Evolutionary conservation across 2,888 invertebrate genomes (phyloP).

Genomic region (Hypercompe scribonia): DNA sequence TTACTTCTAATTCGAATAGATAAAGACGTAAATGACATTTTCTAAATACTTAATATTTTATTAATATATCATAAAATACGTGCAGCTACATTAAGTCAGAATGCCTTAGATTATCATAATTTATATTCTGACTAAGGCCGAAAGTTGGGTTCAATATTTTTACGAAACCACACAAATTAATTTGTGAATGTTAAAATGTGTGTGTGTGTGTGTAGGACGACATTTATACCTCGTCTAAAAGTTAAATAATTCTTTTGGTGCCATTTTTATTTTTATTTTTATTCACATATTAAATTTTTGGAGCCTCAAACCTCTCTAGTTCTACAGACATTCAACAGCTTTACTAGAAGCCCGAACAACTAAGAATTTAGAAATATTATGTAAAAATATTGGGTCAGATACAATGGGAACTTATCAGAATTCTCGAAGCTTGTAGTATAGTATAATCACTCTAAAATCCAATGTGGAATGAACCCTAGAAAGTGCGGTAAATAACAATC

Average conservation of each 20-base stretch:
- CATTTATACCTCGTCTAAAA: no score
- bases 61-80: not conserved
- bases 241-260: no score
- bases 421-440: not conserved
- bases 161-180: not conserved
- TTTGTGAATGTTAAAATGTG: not conserved
- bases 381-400: not conserved
- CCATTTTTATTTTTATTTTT: no score
- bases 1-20: constrained; percentile 1
- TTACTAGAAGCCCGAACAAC: no score
- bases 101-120: not conserved
- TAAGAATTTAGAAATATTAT: not conserved
- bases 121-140: not conserved
- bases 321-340: no score
- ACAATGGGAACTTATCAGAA: not conserved
- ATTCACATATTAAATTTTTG: no score
- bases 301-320: no score
- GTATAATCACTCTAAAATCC: not conserved
- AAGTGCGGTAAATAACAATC: constrained; percentile 69
- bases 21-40: not conserved
- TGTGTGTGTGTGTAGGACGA: no score
- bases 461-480: constrained; percentile 38
- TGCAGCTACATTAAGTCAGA: not conserved
- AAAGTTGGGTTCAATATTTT: not conserved
- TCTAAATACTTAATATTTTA: not conserved